Conservation (phyloP, 2,888 invertebrate genomes). For the Acronicta aceris region DNA sequence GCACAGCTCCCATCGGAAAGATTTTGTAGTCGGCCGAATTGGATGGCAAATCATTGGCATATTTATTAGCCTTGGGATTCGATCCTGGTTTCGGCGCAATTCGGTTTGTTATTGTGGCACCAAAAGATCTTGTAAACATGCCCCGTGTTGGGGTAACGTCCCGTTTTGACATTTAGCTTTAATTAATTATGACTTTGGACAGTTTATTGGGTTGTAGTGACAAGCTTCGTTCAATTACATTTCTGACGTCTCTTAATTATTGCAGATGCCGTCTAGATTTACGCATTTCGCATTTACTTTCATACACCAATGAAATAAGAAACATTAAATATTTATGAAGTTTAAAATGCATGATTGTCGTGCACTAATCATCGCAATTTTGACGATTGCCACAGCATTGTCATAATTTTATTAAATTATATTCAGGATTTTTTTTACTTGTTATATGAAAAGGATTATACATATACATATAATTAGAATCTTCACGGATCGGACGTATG, state of each 20-base stretch:
- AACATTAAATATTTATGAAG: too few species aligned
- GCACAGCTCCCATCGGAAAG: conserved; percentile 81
- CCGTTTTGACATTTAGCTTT: conserved; percentile 27
- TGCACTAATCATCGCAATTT: too few species aligned
- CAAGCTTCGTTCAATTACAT: not conserved
- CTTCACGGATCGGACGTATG: too few species aligned
- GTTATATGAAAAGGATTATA: too few species aligned
- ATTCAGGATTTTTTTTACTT: too few species aligned
- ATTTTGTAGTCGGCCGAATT: conserved; percentile 79
- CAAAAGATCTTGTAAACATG: conserved; percentile 62
- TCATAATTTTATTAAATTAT: too few species aligned
- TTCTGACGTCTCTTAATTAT: not conserved
- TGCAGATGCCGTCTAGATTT: not conserved
- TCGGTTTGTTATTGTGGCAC: conserved; percentile 66
- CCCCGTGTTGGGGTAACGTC: conserved; percentile 34
- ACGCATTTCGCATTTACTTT: not conserved
- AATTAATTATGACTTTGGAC: conserved; percentile 24
- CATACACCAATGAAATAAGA: too few species aligned
- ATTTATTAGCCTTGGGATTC: conserved; percentile 83
- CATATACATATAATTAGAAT: too few species aligned
- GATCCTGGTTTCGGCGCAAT: conserved; percentile 62
- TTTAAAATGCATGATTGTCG: too few species aligned
- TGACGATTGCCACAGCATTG: too few species aligned
- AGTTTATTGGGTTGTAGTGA: conserved; percentile 1
- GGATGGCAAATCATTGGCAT: conserved; percentile 85